Evolutionary conservation across 2,888 invertebrate species (phyloP), one percentile per base, ranked within the genome.

Genomic region (Dryocosmus kuriphilus): DNA sequence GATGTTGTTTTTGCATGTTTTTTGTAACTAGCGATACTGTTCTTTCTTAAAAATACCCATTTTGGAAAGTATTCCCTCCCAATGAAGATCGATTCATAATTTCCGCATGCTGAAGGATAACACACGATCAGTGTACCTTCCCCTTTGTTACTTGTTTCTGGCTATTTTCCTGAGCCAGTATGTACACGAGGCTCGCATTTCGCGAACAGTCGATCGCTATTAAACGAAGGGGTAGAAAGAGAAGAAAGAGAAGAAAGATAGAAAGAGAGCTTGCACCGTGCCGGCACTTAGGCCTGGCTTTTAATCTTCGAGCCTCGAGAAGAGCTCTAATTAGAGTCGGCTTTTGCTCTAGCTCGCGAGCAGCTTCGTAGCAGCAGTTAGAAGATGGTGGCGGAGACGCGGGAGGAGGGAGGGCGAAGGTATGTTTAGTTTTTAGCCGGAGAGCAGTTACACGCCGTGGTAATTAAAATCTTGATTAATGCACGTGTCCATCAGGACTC

Each of bases 391-490:
- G 51, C 14, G 38, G 38, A 65, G 60, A 46, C 60, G 61, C 35
- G 55, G 60, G 75, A 77, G 71, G 75, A 77, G 71, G 63, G 84
- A 78, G 79, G 84, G 78, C 77, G 80, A 83, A 83, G 84, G 86
- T 89, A 86, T 88, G 89, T 89, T 89, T 88, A 89, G 89, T 89
- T 89, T 89, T 89, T 88, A 88, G 87, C 81, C 82, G 83, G 85
- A 81, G 83, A 84, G 86, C 87, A 86, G 86, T 87, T 88, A 87
- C 89, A 88, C 86, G 88, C 86, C 85, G 87, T 85, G 88, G 89
- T 90, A 90, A 90, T 90, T 90, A 90, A 90, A 90, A 90, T 89
- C 89, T 90, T 90, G 90, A 90, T 90, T 90, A 90, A 90, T 90
- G 89, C 89, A 87, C 90, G 89, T 87, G 90, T 89, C 90, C 89